Base-by-base conservation (phyloP, 2,888 invertebrate genomes). In the Melanargia galathea region DNA sequence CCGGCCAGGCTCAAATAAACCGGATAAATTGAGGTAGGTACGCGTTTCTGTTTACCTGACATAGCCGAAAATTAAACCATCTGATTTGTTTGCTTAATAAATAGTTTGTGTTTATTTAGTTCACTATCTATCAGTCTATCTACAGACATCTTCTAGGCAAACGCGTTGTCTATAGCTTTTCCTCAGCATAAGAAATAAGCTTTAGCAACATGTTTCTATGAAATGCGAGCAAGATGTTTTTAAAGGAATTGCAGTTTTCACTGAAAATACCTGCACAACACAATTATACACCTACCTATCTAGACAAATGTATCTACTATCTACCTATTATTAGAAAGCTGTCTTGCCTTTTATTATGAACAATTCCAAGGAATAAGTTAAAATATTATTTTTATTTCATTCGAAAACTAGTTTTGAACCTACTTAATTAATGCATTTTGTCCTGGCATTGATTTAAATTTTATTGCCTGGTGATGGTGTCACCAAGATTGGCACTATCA, bases 11-110 rank as follows among this genome's bases (percentile, higher is more conserved):
- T 45, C 35, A 63, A 52, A 65, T 16, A 63, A 65, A 57, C 64
- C 56, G 48, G 55, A 49, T 60, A 60, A 69, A 67, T 67, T 62
- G 65, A 60, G 61, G 43, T 49, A 60, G 61, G 43, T 49, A 64
- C 55, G 26, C 61, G 30, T 49, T 30, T 38, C 33, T 63, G 46
- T 52, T 63, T 30, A 59, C 59, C 26, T 58, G 54, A 68, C 62
- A 56, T 60, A 43, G 20, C 51, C 33, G 30, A 58, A 49, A 62
- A 68, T 69, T 66, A 64, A 63, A 70, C 58, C 60, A 45, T 70
- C 67, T 57, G 33, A 64, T 69, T 63, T 58, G 40, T 59, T 55
- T 57, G 48, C 22, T 24, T 65, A 60, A 52, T n/a, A n/a, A n/a
- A n/a, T 54, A 24, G 35, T 43, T 8, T 43, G 16, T 43, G 8